Base-by-base conservation (phyloP, 1,140 invertebrate species). In the Drosophila asahinai region DNA sequence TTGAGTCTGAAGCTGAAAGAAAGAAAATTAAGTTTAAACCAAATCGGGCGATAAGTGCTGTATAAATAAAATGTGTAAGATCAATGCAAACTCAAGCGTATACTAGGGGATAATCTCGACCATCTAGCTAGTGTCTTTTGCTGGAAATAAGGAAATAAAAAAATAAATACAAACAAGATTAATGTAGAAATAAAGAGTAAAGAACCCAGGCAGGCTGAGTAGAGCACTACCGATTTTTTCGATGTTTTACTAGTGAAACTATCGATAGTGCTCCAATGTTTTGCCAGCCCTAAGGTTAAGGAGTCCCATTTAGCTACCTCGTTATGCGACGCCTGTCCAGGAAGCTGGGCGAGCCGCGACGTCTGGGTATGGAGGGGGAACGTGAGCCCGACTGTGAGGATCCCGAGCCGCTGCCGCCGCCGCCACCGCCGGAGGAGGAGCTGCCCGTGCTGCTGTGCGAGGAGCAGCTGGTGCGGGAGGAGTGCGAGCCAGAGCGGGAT, bases 341-440 rank as follows among this genome's bases (percentile, higher is more conserved):
- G 93, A 98, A 98, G 92, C 97, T 98, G 2, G 98, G 98, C 48
- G 97, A 98, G 33, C 97, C 97, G 78, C 96, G 95, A 74, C 97
- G 95, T 51, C 97, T 94, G 27, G 97, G 97, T 93, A 98, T 98
- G 27, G 97, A 98, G 11, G 96, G 96, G 48, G 97, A 97, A 59
- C 97, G 95, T 45, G 96, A 96, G 77, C 96, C 94, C 59, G 91
- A 83, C 58, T 92, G 92, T 65, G 92, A 93, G 43, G 91, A 74
- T 48, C 68, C 87, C 6, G 92, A 92, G 25, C 80, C 86, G 42
- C 81, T 90, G 81, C 75, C 54, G 36, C 80, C 86, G 42, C 81
- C 84, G 78, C 75, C 84, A 75, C 75, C 54, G 36, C 19, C 81
- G 36, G 92, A 92, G 48, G 91, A 91, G 49, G 91, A 92, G 63